Conservation (phyloP, 2,888 invertebrate species). For the Lepas anatifera region DNA sequence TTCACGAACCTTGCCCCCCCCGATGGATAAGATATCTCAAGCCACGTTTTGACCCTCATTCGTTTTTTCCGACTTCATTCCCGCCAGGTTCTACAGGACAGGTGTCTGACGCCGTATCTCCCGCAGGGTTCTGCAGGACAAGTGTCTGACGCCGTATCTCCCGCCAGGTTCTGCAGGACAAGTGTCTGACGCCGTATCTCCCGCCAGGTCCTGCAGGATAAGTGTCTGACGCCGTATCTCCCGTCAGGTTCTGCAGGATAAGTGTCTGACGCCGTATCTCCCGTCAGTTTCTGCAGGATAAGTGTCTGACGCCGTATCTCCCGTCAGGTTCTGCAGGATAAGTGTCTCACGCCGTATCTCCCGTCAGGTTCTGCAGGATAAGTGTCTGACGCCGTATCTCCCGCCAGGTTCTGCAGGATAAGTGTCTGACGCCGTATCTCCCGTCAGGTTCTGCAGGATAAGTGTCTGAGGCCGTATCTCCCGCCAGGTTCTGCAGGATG, state of each 20-base stretch:
- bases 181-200: neutral
- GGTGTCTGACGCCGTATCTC: no score
- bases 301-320: neutral
- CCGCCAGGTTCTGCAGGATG: no score
- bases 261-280: neutral
- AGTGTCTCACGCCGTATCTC: slow-evolving; percentile 42
- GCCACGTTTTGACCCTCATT: no score
- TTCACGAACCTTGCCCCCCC: no score
- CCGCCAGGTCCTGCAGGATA: slow-evolving; percentile 38
- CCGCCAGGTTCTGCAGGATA: neutral
- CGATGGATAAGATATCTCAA: no score
- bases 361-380: no score
- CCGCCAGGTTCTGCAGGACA: neutral
- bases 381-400: neutral
- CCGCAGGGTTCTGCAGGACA: no score
- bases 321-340: slow-evolving; percentile 38
- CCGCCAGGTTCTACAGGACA: no score
- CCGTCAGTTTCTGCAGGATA: neutral
- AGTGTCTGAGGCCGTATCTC: slow-evolving; percentile 45
- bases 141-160: neutral
- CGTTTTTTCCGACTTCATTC: no score
- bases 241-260: no score
- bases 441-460: slow-evolving; percentile 38
- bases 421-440: neutral
- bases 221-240: slow-evolving; percentile 42